These are phyloP conservation scores for Frankliniella fusca DNA, from an alignment of 2,888 invertebrate genomes.

Conservation along the genomic window DNA sequence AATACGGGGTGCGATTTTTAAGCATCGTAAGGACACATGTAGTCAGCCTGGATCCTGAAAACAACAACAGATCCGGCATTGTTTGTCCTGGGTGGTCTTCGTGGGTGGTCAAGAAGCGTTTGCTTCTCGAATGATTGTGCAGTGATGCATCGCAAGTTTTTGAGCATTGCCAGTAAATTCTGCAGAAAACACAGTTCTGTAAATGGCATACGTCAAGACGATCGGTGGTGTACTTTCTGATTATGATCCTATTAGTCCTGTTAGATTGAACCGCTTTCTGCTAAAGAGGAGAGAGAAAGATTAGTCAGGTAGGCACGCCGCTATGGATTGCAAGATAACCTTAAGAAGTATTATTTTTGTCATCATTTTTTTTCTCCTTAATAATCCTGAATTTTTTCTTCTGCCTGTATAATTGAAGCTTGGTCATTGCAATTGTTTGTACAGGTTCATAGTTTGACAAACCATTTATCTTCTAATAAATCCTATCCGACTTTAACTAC, in stretches of 20 bases:
- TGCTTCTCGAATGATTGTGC: slow-evolving; percentile 9
- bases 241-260: neutral
- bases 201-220: neutral
- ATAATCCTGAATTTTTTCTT: neutral
- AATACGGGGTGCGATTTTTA: neutral
- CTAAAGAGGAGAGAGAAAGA: neutral
- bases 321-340: neutral
- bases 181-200: neutral
- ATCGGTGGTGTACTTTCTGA: neutral
- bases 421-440: neutral
- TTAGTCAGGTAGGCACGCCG: neutral
- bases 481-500: neutral
- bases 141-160: neutral
- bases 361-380: neutral
- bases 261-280: neutral
- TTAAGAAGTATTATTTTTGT: neutral
- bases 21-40: neutral
- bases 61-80: neutral
- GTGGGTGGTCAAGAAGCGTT: slow-evolving; percentile 20
- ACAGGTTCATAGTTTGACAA: neutral
- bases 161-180: neutral
- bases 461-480: neutral
- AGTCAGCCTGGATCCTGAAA: neutral
- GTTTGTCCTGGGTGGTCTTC: neutral
- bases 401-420: neutral